Evolutionary conservation across 2,113 vertebrate genomes (phyloP), one percentile per base, ranked within the genome.

Genomic region (Vombatus ursinus): DNA sequence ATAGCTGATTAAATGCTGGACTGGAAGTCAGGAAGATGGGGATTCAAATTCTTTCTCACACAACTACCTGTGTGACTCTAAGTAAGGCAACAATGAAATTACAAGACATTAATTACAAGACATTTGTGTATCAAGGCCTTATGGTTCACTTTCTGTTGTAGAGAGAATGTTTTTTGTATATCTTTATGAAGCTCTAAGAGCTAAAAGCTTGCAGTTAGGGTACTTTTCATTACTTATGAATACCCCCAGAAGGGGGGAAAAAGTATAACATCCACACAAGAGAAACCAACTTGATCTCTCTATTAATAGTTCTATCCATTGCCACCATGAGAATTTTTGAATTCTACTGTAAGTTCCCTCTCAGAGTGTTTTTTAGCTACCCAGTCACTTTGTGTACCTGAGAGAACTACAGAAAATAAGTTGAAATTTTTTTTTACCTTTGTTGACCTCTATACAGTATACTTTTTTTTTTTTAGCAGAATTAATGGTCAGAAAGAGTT

Each of bases 401-500:
- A 90, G 28, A 90, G 48, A 90, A 50, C 48, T 90, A 50, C 3
- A 90, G 90, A 90, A 90, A 49, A 50, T 26, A 49, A 28, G 44
- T 49, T n/a, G 26, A 49, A 49, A 77, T 84, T 84, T 84, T n/a
- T 89, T 90, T 50, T 50, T 50, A 49, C 48, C 90, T 90, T 90
- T 48, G 23, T 90, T 90, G 50, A 92, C 91, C 61, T 57, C 48
- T 48, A 61, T 37, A 31, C 61, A 68, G 50, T 19, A 9, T 26
- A 52, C 92, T 91, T 92, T 84, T 61, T 57, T 52, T 54, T 54
- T 68, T 77, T 44, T 44, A 52, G 53, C 23, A 77, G 84, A 90
- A 53, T 50, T 92, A 47, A 89, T 51, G 57, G 26, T 16, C 47
- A 95, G 77, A 89, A 91, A 93, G 95, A 90, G 53, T 92, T 91